These are phyloP conservation scores for Phoenicopterus ruber DNA, from an alignment of 2,113 vertebrate genomes.

Conservation along the genomic window DNA sequence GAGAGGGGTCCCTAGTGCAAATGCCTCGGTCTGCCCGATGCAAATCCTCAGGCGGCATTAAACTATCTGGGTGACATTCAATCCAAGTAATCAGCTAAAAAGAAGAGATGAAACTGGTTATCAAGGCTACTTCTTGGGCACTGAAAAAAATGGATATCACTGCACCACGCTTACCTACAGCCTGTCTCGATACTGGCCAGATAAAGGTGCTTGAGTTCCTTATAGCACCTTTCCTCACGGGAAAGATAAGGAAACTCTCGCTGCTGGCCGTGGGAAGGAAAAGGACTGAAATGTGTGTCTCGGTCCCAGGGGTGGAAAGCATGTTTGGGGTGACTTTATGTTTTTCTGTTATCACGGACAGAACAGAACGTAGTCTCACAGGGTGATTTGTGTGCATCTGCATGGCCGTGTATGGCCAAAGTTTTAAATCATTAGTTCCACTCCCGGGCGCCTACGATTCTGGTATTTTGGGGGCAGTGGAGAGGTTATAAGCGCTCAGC, in stretches of 20 bases:
- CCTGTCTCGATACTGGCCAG: not conserved
- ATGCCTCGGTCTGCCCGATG: not conserved
- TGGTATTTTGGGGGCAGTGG: constrained; percentile 1
- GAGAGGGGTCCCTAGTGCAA: not conserved
- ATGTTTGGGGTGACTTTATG: not conserved
- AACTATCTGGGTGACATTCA: not conserved
- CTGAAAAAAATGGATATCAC: not conserved
- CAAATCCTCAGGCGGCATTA: not conserved
- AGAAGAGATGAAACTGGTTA: not conserved
- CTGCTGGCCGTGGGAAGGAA: not conserved
- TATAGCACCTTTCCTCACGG: not conserved
- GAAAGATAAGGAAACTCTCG: not conserved
- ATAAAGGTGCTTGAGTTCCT: not conserved
- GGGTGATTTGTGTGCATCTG: not conserved
- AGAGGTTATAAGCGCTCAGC: not conserved
- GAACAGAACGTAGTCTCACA: not conserved
- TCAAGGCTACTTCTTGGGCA: not conserved
- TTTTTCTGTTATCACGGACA: not conserved
- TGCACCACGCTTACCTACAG: not conserved
- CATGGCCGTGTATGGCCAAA: not conserved
- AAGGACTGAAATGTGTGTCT: not conserved
- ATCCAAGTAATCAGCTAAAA: not conserved
- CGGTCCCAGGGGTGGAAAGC: not conserved
- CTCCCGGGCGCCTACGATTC: not conserved
- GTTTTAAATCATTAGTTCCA: not conserved